These are phyloP conservation scores for Sarcophaga rosellei DNA, from an alignment of 2,888 invertebrate genomes.

Conservation along the genomic window DNA sequence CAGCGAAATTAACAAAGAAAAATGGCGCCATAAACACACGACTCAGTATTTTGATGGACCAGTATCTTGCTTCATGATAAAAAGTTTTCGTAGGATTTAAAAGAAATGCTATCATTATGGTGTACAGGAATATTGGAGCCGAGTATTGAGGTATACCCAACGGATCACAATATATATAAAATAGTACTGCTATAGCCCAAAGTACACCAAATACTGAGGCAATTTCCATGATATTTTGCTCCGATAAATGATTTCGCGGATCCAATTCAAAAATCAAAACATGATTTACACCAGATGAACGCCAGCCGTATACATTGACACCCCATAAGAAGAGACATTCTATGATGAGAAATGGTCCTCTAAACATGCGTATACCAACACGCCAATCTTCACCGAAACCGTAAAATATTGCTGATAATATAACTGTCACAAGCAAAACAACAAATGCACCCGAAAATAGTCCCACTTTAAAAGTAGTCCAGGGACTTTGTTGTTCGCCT, in stretches of 20 bases:
- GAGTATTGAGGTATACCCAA: slow-evolving; percentile 89
- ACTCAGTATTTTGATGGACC: slow-evolving; percentile 84
- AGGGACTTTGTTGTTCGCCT: slow-evolving; percentile 91
- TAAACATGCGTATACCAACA: slow-evolving; percentile 89
- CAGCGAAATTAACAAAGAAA: slow-evolving; percentile 90
- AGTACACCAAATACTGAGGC: slow-evolving; percentile 89
- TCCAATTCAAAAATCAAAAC: slow-evolving; percentile 92
- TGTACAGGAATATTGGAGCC: slow-evolving; percentile 87
- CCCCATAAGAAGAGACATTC: slow-evolving; percentile 90
- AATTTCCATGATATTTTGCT: slow-evolving; percentile 90
- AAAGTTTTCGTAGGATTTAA: slow-evolving; percentile 90
- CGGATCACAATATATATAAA: slow-evolving; percentile 86
- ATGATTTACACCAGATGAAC: slow-evolving; percentile 91
- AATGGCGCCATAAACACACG: slow-evolving; percentile 88
- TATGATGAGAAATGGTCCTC: slow-evolving; percentile 89
- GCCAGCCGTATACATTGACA: slow-evolving; percentile 91
- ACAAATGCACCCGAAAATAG: slow-evolving; percentile 92
- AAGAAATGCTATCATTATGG: slow-evolving; percentile 86
- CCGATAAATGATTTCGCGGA: slow-evolving; percentile 88
- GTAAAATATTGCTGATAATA: slow-evolving; percentile 85
- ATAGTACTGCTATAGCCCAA: slow-evolving; percentile 86
- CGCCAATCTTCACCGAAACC: slow-evolving; percentile 83
- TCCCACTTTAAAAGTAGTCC: slow-evolving; percentile 93
- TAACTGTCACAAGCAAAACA: slow-evolving; percentile 87
- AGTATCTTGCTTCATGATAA: slow-evolving; percentile 88